phyloP scores from a whole-genome alignment of 37 sponge, comb jelly and placozoan species.

The Tethya wilhelma region DNA sequence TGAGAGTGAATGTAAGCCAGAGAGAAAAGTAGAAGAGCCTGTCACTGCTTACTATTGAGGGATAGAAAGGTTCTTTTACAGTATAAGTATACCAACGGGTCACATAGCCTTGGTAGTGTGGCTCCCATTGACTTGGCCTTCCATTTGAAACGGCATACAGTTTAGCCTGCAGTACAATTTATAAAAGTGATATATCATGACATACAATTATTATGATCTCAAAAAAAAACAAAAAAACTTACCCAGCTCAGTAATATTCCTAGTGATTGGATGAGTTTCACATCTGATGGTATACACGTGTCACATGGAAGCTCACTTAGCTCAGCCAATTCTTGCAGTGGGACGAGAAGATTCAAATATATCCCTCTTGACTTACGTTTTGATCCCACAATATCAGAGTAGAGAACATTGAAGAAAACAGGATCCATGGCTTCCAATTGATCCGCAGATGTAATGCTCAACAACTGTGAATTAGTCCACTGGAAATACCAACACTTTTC shows the following conservation, averaged over 20 bases:
- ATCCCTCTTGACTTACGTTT: neutral
- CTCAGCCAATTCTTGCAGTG: too few relatives aligned
- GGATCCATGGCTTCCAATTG: neutral
- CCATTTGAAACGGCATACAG: neutral
- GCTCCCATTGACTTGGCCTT: neutral
- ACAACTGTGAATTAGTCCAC: neutral
- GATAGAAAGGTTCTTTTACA: neutral
- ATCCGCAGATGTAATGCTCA: neutral
- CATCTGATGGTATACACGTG: neutral
- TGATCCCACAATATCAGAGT: neutral
- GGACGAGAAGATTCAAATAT: neutral
- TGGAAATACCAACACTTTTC: neutral
- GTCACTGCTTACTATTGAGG: neutral
- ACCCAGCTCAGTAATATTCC: slow-evolving; percentile 3
- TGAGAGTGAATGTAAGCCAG: neutral
- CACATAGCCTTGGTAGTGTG: slow-evolving; percentile 5
- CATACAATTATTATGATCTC: too few relatives aligned
- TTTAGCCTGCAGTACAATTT: neutral
- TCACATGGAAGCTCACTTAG: too few relatives aligned
- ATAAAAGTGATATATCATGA: too few relatives aligned
- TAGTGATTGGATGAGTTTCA: neutral
- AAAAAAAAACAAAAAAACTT: neutral
- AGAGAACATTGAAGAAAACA: neutral
- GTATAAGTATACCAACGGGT: neutral
- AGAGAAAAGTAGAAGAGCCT: neutral